Evolutionary conservation across 2,888 invertebrate genomes (phyloP), one percentile per base, ranked within the genome.

Genomic region (Parnassius glacialis): DNA sequence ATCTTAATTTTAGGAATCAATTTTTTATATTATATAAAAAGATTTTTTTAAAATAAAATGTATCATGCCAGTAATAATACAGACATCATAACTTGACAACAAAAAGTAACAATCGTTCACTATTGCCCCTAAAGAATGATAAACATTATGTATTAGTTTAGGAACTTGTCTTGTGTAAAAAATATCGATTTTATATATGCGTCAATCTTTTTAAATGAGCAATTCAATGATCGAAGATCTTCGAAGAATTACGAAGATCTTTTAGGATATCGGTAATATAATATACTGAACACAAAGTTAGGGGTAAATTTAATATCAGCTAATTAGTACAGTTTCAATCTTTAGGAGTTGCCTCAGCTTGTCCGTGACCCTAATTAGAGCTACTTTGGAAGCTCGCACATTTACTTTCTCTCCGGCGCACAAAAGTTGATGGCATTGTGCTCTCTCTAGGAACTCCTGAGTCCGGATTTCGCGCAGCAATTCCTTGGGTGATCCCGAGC

Each of bases 361-460:
- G 76, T 97, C 96, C 73, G 96, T 97, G 89, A 97, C 96, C 79
- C 95, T 94, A 69, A 97, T 94, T 62, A 97, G 93, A 58, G 95
- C 94, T 72, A 97, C 95, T 84, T 96, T 96, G 56, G 96, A 95
- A 52, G 95, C 95, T 64, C 96, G 93, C 61, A 95, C 94, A 81
- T 96, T 96, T 65, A 96, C 92, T 79, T 95, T 95, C 80, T 96
- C 96, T 44, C 96, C 96, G 52, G 95, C 95, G 74, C 95, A 94
- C 65, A 96, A 85, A 59, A 96, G 91, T 79, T 96, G 96, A 76
- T 96, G 94, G 77, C 96, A 96, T 70, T 94, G 95, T 13, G 96
- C 96, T 70, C 95, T 93, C 77, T 96, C 96, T 65, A 96, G 84
- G 81, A 97, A 97, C 78, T 96, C 96, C 52, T 94, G 93, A 73